Evolutionary conservation across 2,113 vertebrate genomes (phyloP).

Genomic region (Zonotrichia leucophrys): DNA sequence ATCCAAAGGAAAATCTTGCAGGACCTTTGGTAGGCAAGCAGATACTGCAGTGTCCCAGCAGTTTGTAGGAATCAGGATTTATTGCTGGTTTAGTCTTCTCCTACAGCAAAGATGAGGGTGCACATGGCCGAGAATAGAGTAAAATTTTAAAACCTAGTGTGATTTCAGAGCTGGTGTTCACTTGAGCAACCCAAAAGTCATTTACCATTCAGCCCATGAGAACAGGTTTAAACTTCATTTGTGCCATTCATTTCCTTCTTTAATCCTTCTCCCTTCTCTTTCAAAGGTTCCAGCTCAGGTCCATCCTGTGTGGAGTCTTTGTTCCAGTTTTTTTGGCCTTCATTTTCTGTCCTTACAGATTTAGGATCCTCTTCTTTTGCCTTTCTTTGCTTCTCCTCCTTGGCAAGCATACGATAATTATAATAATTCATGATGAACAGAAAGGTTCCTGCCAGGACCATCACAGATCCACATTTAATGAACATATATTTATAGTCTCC

Average conservation of each 20-base stretch:
- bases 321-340: neutral
- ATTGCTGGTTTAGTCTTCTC: neutral
- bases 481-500: conserved; percentile 82
- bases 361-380: conserved; percentile 11
- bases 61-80: neutral
- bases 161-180: conserved; percentile 2
- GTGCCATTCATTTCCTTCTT: conserved; percentile 33
- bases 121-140: neutral
- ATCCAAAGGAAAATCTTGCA: neutral
- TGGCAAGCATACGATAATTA: conserved; percentile 76
- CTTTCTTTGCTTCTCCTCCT: conserved; percentile 64
- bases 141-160: neutral
- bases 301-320: conserved; percentile 13
- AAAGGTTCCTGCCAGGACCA: conserved; percentile 77
- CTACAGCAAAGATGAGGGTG: neutral
- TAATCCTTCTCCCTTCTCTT: neutral
- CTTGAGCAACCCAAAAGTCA: neutral
- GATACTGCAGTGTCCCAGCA: neutral
- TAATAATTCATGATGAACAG: conserved; percentile 83
- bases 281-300: conserved; percentile 29
- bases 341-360: conserved; percentile 50
- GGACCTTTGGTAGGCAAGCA: neutral
- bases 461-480: conserved; percentile 79
- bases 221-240: conserved; percentile 22
- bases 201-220: neutral